Conservation (phyloP, 2,888 invertebrate genomes). For the Miltochrista miniata region DNA sequence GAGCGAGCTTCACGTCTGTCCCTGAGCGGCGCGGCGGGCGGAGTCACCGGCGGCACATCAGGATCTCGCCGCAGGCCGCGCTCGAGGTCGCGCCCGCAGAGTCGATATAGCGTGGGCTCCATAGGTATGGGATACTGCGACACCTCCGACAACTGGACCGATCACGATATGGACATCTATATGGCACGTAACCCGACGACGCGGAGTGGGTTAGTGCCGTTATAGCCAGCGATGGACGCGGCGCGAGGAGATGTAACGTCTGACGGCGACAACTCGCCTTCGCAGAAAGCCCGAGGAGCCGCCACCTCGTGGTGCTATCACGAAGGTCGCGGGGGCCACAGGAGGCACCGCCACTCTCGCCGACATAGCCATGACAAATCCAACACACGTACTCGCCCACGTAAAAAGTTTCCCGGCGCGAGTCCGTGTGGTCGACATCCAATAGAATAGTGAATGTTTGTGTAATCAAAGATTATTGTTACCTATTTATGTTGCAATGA, state of each 20-base stretch:
- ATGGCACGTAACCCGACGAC: slow-evolving; percentile 96
- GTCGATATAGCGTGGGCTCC: slow-evolving; percentile 91
- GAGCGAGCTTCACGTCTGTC: slow-evolving; percentile 91
- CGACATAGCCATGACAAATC: slow-evolving; percentile 29
- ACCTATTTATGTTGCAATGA: slow-evolving; percentile 27
- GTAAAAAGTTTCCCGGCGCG: slow-evolving; percentile 24
- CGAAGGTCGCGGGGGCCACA: slow-evolving; percentile 39
- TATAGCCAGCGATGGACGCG: slow-evolving; percentile 81
- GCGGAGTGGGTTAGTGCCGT: slow-evolving; percentile 92
- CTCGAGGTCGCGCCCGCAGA: slow-evolving; percentile 91
- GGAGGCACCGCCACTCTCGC: slow-evolving; percentile 41
- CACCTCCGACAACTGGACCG: slow-evolving; percentile 96
- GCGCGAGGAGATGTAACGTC: slow-evolving; percentile 48
- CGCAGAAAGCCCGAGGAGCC: slow-evolving; percentile 41
- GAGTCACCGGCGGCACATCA: slow-evolving; percentile 85
- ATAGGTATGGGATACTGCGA: slow-evolving; percentile 94
- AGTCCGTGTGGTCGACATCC: slow-evolving; percentile 30
- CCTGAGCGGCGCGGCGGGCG: slow-evolving; percentile 85
- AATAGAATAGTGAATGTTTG: slow-evolving; percentile 28
- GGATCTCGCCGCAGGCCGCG: slow-evolving; percentile 89
- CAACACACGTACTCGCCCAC: slow-evolving; percentile 29
- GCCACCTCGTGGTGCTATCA: slow-evolving; percentile 59
- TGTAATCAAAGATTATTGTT: slow-evolving; percentile 25
- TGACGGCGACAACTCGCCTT: slow-evolving; percentile 50
- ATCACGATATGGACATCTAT: slow-evolving; percentile 97